Conservation (phyloP, 2,888 invertebrate species). For the Sphinx pinastri region DNA sequence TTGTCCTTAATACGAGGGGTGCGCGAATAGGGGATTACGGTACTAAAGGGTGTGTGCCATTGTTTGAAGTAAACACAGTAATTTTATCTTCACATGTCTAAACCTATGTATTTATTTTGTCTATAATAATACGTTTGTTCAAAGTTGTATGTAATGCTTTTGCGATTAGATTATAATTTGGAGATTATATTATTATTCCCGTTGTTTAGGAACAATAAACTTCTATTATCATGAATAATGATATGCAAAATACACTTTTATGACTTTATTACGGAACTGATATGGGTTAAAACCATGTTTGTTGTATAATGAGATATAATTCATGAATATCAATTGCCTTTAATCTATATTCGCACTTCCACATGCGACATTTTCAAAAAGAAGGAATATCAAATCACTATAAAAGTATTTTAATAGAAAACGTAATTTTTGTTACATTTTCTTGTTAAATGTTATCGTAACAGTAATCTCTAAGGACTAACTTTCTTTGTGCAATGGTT, state of each 20-base stretch:
- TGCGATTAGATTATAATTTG: conserved; percentile 22
- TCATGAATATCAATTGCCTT: too few relatives aligned
- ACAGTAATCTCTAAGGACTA: background rate
- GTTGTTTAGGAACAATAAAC: background rate
- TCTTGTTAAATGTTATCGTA: background rate
- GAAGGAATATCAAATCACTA: background rate
- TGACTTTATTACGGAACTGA: too few relatives aligned
- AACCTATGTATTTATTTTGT: conserved; percentile 40
- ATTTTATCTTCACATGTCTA: conserved; percentile 69
- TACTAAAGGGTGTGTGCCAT: conserved; percentile 48
- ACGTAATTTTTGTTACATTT: background rate
- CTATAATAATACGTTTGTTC: conserved; percentile 24
- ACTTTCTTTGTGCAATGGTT: background rate
- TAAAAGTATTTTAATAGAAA: background rate
- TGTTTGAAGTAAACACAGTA: conserved; percentile 75
- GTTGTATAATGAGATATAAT: too few relatives aligned
- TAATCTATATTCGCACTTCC: too few relatives aligned
- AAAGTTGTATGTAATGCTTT: conserved; percentile 14
- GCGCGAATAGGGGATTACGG: conserved; percentile 38
- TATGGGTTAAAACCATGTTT: too few relatives aligned
- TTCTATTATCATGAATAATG: background rate
- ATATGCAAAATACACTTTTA: too few relatives aligned
- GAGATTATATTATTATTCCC: background rate
- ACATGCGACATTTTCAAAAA: too few relatives aligned
- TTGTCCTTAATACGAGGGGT: conserved; percentile 73